Evolutionary conservation across 2,113 vertebrate genomes (phyloP), one percentile per base, ranked within the genome.

Genomic region (Halichoerus grypus): DNA sequence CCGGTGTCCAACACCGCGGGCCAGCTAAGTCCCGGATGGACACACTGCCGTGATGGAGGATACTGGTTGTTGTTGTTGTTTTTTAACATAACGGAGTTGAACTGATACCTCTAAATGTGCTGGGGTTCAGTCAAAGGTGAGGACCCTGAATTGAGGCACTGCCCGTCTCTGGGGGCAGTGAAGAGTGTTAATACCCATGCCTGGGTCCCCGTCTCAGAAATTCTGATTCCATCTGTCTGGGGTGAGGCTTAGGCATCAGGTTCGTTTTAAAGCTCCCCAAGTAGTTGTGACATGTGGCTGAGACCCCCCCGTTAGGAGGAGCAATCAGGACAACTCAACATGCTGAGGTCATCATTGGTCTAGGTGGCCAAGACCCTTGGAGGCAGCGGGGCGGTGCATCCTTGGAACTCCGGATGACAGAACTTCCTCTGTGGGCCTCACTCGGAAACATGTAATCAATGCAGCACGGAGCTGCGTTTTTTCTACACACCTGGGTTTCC

Each of bases 361-460:
- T 49, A 59, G n/a, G 74, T 81, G 92, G 69, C 91, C 77, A 97
- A 97, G 61, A 96, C 76, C 79, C 93, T 97, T 93, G 95, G 80
- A 46, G 55, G 53, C 0, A 0, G 3, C 19, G 5, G 53, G 93
- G 87, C 82, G 94, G 91, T 96, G 26, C 65, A 7, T 92, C 85
- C 72, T 63, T 5, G 33, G 67, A 84, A 77, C 88, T 55, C 9
- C 3, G 71, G 33, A 65, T 46, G 42, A 59, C 18, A 92, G 49
- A 79, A 92, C 19, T 53, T 81, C 33, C 33, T 42, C 15, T 69
- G 16, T 53, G 72, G 51, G 18, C n/a, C 36, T 77, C n/a, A 0
- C 10, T 39, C 76, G 5, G 59, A 53, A 95, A 71, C 31, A 85
- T n/a, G n/a, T 22, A 11, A 59, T 46, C 24, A 76, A 82, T 42